Evolutionary conservation across 2,797 vertebrate species (phyloP), one percentile per base, ranked within the genome.

Genomic region (Hypotaenidia philippensis): DNA sequence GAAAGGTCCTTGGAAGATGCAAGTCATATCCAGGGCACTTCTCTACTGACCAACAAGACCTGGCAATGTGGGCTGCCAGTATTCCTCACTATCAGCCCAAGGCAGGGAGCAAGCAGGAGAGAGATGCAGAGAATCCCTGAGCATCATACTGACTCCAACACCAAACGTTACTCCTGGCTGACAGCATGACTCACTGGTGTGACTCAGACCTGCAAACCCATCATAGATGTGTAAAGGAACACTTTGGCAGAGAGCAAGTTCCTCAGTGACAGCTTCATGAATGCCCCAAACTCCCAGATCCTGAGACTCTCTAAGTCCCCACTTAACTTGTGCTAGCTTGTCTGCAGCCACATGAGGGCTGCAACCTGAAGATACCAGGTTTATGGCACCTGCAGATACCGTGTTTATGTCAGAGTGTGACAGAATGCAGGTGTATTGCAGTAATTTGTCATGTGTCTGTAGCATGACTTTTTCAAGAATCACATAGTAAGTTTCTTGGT

Each of bases 271-370:
- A 69, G 32, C 56, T 41, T 56, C 10, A 38, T 2, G 4, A 68
- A 53, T 36, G 41, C 40, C 47, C 18, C 56, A 52, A 13, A 49
- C 22, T 63, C 66, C 12, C 2, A 0, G 12, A 26, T 55, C 74
- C n/a, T 76, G 60, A 82, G 34, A 13, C 25, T 82, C 36, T 82
- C 26, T 11, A 49, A 1, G 21, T 87, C 50, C 19, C 26, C 23
- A 23, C 0, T 0, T 38, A 45, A 38, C 29, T 15, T 0, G 1
- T 70, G 34, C 21, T n/a, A 21, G 41, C 15, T 88, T 31, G 40
- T 55, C 80, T 2, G 0, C 44, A 45, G 38, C 55, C 65, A 13
- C 0, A 1, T 0, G 5, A 52, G n/a, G n/a, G 44, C 55, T 76
- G 59, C 19, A 4, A 12, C 13, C 74, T 70, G 34, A 27, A 59